phyloP scores from a whole-genome alignment of 1,140 invertebrate genomes.

The Leptinotarsa defecta region DNA sequence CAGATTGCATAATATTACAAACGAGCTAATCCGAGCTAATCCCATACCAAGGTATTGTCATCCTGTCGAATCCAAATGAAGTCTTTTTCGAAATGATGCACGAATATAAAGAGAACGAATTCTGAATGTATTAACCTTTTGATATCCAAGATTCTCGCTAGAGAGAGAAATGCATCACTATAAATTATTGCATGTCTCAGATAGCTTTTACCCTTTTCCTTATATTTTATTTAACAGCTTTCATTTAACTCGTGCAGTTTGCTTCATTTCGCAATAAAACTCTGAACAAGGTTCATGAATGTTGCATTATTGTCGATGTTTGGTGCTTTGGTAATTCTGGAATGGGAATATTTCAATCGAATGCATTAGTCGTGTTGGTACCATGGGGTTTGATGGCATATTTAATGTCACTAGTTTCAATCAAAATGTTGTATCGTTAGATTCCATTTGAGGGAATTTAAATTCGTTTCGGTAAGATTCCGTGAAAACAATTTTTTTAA shows the following conservation, averaged over 20 bases:
- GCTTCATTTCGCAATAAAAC: conserved; percentile 21
- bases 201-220: conserved; percentile 26
- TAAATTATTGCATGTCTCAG: conserved; percentile 18
- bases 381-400: not conserved
- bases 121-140: conserved; percentile 22
- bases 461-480: too few relatives aligned
- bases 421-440: conserved; percentile 3
- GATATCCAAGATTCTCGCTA: not conserved
- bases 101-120: not conserved
- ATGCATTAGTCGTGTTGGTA: not conserved
- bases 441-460: too few relatives aligned
- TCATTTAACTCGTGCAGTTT: conserved; percentile 15
- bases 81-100: not conserved
- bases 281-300: conserved; percentile 1
- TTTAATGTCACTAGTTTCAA: not conserved
- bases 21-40: not conserved
- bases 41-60: not conserved
- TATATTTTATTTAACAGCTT: conserved; percentile 28
- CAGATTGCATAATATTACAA: not conserved
- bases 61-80: conserved; percentile 14
- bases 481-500: too few relatives aligned
- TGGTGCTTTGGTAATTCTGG: conserved; percentile 2
- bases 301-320: not conserved
- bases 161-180: conserved; percentile 16
- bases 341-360: not conserved